Evolutionary conservation across 1,140 invertebrate species (phyloP).

Genomic region (Hormaphis cornu): DNA sequence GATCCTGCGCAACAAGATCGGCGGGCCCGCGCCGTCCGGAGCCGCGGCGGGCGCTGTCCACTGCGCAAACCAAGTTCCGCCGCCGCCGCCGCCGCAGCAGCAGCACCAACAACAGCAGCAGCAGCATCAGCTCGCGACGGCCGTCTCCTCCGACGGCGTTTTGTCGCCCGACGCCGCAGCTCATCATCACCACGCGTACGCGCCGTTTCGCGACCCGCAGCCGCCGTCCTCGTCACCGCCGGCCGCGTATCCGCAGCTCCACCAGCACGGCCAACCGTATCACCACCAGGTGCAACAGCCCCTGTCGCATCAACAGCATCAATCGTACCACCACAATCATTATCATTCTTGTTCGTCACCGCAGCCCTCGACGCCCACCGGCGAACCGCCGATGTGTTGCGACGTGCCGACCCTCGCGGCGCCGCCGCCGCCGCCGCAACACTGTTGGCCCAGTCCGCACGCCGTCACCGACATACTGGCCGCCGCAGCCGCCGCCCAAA

Average conservation of each 20-base stretch:
- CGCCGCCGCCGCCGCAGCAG: not conserved
- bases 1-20: conserved; percentile 77
- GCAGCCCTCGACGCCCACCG: conserved; percentile 43
- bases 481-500: conserved; percentile 16
- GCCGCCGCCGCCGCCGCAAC: conserved; percentile 42
- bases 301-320: conserved; percentile 43
- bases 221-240: conserved; percentile 28
- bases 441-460: conserved; percentile 53
- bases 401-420: conserved; percentile 42
- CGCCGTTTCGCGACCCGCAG: conserved; percentile 49
- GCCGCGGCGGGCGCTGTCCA: not conserved
- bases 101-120: no score
- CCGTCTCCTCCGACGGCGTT: not conserved
- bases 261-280: conserved; percentile 37
- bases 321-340: not conserved
- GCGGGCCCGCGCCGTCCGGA: conserved; percentile 36
- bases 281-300: conserved; percentile 48
- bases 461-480: conserved; percentile 61
- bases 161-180: not conserved
- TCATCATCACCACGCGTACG: conserved; percentile 45
- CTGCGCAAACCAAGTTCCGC: no score
- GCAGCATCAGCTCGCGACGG: not conserved
- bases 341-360: not conserved
- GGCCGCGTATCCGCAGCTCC: not conserved
- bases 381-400: conserved; percentile 14